Conservation (phyloP, 2,888 invertebrate species). For the Hydrotaea cyrtoneurina region DNA sequence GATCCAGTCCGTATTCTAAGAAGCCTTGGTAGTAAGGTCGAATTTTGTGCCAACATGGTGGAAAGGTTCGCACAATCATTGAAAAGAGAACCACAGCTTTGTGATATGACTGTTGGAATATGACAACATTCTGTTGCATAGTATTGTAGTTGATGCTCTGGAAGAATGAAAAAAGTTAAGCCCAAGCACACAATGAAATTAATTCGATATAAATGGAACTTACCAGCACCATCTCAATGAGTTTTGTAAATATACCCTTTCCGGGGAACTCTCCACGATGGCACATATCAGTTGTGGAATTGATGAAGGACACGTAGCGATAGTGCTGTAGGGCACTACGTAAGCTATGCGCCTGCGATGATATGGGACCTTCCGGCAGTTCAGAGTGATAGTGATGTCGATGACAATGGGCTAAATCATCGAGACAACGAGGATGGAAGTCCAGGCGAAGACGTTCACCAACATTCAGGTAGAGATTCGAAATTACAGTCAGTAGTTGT, state of each 20-base stretch:
- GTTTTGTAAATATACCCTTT: constrained; percentile 73
- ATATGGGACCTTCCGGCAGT: constrained; percentile 72
- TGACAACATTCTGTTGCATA: constrained; percentile 45
- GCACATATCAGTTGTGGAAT: constrained; percentile 74
- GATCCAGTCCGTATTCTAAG: constrained; percentile 70
- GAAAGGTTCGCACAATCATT: constrained; percentile 75
- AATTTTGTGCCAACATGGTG: constrained; percentile 79
- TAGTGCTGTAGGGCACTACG: constrained; percentile 73
- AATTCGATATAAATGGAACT: constrained; percentile 41
- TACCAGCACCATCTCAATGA: constrained; percentile 78
- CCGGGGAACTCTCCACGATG: constrained; percentile 77
- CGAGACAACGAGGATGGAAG: constrained; percentile 75
- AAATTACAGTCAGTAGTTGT: constrained; percentile 74
- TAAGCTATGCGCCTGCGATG: constrained; percentile 70
- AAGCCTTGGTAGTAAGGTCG: constrained; percentile 74
- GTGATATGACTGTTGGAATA: constrained; percentile 68
- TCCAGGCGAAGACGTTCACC: constrained; percentile 74
- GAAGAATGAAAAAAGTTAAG: constrained; percentile 29
- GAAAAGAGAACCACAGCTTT: constrained; percentile 74
- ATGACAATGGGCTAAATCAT: constrained; percentile 75
- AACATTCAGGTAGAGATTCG: constrained; percentile 76
- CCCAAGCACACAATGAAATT: no score
- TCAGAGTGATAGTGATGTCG: constrained; percentile 75
- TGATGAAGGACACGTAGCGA: constrained; percentile 75
- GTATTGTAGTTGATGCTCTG: constrained; percentile 70